Evolutionary conservation across 2,797 vertebrate species (phyloP).

Genomic region (Sternotherus odoratus): DNA sequence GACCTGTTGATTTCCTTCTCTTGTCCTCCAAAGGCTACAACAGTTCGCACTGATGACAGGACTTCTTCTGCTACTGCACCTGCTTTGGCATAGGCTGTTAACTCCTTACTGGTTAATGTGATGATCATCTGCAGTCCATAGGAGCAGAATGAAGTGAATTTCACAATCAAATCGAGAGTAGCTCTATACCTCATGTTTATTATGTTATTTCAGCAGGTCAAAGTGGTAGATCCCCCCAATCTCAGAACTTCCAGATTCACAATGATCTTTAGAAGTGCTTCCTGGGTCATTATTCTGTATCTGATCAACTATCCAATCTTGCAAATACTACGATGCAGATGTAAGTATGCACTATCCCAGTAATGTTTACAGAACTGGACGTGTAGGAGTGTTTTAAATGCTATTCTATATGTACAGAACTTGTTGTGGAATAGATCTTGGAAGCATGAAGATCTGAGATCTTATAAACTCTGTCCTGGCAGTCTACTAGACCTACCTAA

Average conservation of each 20-base stretch:
- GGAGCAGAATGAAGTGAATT: background rate
- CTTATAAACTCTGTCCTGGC: background rate
- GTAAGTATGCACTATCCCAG: background rate
- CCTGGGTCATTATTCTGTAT: background rate
- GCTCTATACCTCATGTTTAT: background rate
- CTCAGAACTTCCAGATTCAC: background rate
- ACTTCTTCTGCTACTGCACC: conserved; percentile 84
- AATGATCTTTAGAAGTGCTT: background rate
- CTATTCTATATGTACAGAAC: background rate
- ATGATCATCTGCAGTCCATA: conserved; percentile 74
- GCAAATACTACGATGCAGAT: background rate
- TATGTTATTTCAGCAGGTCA: background rate
- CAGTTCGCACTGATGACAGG: conserved; percentile 80
- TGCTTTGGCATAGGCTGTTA: conserved; percentile 79
- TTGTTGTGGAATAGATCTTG: background rate
- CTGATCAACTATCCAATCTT: background rate
- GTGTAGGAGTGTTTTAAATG: background rate
- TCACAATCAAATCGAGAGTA: background rate
- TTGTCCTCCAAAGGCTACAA: conserved; percentile 82
- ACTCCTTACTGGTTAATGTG: conserved; percentile 76
- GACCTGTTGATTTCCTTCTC: conserved; percentile 83
- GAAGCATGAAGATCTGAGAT: background rate
- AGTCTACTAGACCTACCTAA: background rate
- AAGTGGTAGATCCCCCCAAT: background rate
- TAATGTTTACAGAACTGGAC: background rate